These are phyloP conservation scores for Sclerodermus sp. DNA, from an alignment of 2,888 invertebrate genomes.

Conservation along the genomic window DNA sequence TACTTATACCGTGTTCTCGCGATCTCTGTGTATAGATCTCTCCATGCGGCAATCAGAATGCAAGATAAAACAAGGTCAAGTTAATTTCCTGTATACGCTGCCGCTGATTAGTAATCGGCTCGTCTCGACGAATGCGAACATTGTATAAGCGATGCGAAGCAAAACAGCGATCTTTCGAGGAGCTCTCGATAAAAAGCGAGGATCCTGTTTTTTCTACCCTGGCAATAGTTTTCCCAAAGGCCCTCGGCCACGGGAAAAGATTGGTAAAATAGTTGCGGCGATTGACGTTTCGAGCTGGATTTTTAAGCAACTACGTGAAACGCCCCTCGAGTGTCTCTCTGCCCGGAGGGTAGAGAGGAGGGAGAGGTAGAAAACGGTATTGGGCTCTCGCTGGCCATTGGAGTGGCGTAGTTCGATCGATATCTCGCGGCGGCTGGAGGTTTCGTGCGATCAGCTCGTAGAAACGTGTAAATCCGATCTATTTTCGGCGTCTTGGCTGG, in stretches of 20 bases:
- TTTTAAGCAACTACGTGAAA: too few relatives aligned
- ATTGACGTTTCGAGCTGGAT: too few relatives aligned
- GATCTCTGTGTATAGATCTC: constrained; percentile 11
- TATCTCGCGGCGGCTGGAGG: constrained; percentile 15
- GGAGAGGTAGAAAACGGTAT: too few relatives aligned
- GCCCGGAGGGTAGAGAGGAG: too few relatives aligned
- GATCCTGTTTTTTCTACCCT: too few relatives aligned
- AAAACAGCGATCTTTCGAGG: not conserved
- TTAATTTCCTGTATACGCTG: constrained; percentile 34
- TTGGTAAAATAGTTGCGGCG: too few relatives aligned
- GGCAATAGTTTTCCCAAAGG: too few relatives aligned
- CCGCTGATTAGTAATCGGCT: constrained; percentile 17
- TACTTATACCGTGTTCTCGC: constrained; percentile 19
- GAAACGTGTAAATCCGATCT: constrained; percentile 49
- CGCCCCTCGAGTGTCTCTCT: too few relatives aligned
- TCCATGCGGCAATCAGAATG: constrained; percentile 34
- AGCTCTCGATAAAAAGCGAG: not conserved
- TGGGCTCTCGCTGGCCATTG: not conserved
- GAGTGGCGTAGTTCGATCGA: constrained; percentile 16
- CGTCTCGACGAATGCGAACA: not conserved
- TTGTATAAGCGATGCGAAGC: not conserved
- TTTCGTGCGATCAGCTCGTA: constrained; percentile 46
- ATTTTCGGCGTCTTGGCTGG: constrained; percentile 31
- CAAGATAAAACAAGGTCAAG: constrained; percentile 36
- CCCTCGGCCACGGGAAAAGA: too few relatives aligned